phyloP scores from a whole-genome alignment of 2,888 invertebrate genomes.

The Eupithecia exiguata region DNA sequence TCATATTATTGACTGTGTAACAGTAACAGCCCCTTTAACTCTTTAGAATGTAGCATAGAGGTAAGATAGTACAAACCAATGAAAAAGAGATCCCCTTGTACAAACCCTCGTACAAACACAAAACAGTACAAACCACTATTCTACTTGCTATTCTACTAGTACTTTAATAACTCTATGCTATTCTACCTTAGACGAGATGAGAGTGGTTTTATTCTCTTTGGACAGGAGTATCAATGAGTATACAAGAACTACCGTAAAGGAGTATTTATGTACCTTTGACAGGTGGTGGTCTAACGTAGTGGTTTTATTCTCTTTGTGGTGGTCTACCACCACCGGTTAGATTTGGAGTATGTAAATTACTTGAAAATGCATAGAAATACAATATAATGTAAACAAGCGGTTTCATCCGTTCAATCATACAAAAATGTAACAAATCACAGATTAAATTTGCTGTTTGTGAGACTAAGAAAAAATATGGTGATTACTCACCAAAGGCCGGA shows the following conservation, averaged over 20 bases:
- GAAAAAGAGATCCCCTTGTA: too few relatives aligned
- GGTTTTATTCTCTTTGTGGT: too few relatives aligned
- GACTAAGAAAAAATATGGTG: neutral
- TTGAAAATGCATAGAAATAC: neutral
- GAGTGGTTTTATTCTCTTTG: conserved; percentile 87
- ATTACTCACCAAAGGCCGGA: neutral
- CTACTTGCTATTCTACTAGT: too few relatives aligned
- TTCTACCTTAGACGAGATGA: conserved; percentile 98
- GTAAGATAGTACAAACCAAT: too few relatives aligned
- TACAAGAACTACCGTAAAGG: too few relatives aligned
- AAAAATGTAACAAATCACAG: neutral
- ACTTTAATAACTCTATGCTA: too few relatives aligned
- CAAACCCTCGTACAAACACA: too few relatives aligned
- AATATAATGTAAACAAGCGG: neutral
- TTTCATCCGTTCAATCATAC: neutral
- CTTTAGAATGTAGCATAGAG: too few relatives aligned
- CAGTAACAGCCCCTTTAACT: conserved; percentile 61
- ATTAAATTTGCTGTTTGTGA: neutral
- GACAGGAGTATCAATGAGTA: too few relatives aligned
- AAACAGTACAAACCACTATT: too few relatives aligned
- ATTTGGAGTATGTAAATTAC: neutral
- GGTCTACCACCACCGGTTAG: neutral
- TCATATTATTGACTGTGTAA: too few relatives aligned
- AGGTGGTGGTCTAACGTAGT: neutral
- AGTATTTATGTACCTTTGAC: neutral